A percentile compares a stretch with the other conserved stretches of the same genome.
phyloP scores from a whole-genome alignment of 2,888 invertebrate species.

The Aspidiotus rigidus region DNA sequence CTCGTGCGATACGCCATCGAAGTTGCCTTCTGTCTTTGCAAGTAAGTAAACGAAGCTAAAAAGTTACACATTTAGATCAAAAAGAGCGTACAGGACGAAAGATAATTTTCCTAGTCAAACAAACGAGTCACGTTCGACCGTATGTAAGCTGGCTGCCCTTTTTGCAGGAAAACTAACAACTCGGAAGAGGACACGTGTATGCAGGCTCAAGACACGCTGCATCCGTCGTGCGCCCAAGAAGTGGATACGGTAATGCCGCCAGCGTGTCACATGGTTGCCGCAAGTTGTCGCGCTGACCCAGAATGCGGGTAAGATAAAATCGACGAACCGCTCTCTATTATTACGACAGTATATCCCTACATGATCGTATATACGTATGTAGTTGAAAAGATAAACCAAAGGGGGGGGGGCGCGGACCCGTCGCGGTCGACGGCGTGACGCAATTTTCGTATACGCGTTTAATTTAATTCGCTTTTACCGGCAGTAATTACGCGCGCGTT shows the following conservation, averaged over 20 bases:
- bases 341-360: too few relatives aligned
- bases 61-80: not conserved
- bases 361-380: too few relatives aligned
- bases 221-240: slow-evolving; percentile 79
- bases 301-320: slow-evolving; percentile 67
- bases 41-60: slow-evolving; percentile 52
- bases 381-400: too few relatives aligned
- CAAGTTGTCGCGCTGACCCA: slow-evolving; percentile 68
- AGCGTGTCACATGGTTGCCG: slow-evolving; percentile 77
- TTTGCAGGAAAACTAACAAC: slow-evolving; percentile 69
- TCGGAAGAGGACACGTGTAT: slow-evolving; percentile 72
- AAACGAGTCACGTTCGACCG: too few relatives aligned
- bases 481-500: too few relatives aligned
- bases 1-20: slow-evolving; percentile 70
- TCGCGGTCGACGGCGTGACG: too few relatives aligned
- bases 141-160: not conserved
- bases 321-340: not conserved
- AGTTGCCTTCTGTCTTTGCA: slow-evolving; percentile 87
- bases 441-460: not conserved
- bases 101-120: too few relatives aligned
- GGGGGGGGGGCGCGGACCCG: too few relatives aligned
- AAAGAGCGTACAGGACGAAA: too few relatives aligned
- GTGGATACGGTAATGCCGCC: slow-evolving; percentile 61
- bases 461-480: slow-evolving; percentile 19
- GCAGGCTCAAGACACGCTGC: slow-evolving; percentile 79